Percentiles rank a stretch among this genome's conserved stretches.
Evolutionary conservation across 2,797 vertebrate genomes (phyloP).

Genomic region (Pangasius macronema): DNA sequence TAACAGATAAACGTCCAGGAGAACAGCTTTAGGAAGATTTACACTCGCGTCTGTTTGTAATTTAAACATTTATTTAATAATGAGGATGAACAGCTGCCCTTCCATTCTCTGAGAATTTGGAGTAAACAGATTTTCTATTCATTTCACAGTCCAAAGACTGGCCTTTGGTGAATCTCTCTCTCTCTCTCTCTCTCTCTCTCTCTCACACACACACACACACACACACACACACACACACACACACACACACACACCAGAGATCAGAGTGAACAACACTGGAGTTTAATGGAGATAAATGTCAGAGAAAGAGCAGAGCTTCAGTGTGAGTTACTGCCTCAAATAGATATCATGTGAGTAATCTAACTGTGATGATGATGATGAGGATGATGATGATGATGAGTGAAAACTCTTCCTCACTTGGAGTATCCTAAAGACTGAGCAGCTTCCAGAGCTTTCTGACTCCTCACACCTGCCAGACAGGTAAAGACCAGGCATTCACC

Average conservation of each 20-base stretch:
- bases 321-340: background rate
- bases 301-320: background rate
- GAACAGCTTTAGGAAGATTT: too few relatives aligned
- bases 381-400: background rate
- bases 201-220: too few relatives aligned
- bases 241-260: background rate
- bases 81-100: too few relatives aligned
- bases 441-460: constrained; percentile 77
- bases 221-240: too few relatives aligned
- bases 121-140: background rate
- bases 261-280: background rate
- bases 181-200: too few relatives aligned
- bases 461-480: constrained; percentile 86
- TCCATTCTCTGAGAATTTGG: too few relatives aligned
- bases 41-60: too few relatives aligned
- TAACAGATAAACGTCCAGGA: background rate
- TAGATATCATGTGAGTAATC: background rate
- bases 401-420: constrained; percentile 73
- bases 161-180: too few relatives aligned
- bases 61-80: too few relatives aligned
- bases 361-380: background rate
- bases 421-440: constrained; percentile 85
- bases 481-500: constrained; percentile 84
- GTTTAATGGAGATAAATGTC: background rate
- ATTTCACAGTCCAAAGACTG: too few relatives aligned